A percentile compares a stretch with the other conserved stretches of the same genome.
Conservation (phyloP, 30 jellyfish, hydroid and myxozoan genomes). For the Chironex yamaguchii region DNA sequence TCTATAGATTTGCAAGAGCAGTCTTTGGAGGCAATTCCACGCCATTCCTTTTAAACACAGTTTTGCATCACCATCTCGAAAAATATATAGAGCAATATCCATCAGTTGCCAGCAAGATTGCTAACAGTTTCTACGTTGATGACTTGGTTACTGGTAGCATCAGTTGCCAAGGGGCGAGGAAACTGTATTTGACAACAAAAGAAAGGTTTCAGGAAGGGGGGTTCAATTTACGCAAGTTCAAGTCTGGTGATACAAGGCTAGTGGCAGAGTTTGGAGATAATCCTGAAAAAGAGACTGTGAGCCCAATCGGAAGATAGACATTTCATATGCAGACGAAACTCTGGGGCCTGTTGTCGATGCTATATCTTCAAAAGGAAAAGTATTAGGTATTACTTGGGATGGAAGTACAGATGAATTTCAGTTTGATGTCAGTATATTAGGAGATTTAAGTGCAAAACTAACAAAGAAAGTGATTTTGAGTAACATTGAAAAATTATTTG, state of each 20-base stretch:
- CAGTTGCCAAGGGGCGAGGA: slow-evolving; percentile 19
- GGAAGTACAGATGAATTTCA: slow-evolving; percentile 29
- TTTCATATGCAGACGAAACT: slow-evolving; percentile 47
- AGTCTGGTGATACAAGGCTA: slow-evolving; percentile 8
- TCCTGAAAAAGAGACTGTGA: neutral
- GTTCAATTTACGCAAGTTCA: slow-evolving; percentile 24
- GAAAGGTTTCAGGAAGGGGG: slow-evolving; percentile 49
- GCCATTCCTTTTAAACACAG: slow-evolving; percentile 48
- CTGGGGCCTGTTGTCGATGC: slow-evolving; percentile 37
- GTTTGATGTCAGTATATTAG: neutral
- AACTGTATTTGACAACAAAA: slow-evolving; percentile 15
- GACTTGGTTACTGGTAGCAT: slow-evolving; percentile 57
- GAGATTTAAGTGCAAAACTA: neutral
- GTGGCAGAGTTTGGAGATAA: neutral
- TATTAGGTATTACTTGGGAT: slow-evolving; percentile 64
- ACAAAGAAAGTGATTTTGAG: slow-evolving; percentile 37
- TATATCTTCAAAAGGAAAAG: slow-evolving; percentile 10
- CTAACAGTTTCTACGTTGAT: slow-evolving; percentile 34
- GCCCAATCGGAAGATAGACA: too few species aligned
- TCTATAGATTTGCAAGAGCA: too few species aligned
- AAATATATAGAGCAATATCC: slow-evolving; percentile 26
- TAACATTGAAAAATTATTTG: slow-evolving; percentile 49
- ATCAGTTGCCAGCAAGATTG: slow-evolving; percentile 11
- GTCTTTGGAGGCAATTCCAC: too few species aligned
- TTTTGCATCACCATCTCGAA: slow-evolving; percentile 25